Base-by-base conservation (phyloP, 2,888 invertebrate species). In the Agrilus mali region DNA sequence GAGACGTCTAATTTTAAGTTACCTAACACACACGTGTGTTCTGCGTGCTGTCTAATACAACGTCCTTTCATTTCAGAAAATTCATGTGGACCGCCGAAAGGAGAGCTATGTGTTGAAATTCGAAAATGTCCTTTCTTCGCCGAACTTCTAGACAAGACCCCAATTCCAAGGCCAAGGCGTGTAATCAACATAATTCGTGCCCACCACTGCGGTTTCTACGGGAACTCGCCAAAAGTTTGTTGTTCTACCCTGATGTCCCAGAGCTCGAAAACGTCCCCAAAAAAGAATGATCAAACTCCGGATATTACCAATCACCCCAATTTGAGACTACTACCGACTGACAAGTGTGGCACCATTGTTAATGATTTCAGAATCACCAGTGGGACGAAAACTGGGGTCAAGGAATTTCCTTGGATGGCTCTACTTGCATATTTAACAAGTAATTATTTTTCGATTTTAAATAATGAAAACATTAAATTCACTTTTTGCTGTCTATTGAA, bases 331-430 rank as follows among this genome's bases (percentile, higher is more conserved):
- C 22, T 44, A 15, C 41, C 44, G 1, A 6, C 27, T 3, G 27
- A 27, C 10, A 53, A 60, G 1, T 85, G 85, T 54, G 85, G 85
- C 0, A 61, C 61, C 0, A 63, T 75, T n/a, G 66, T 68, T 3
- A 62, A 66, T 7, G 68, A 72, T 36, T 52, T 47, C 6, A 73
- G 75, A 53, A 75, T 86, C 38, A 65, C 74, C 32, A 72, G 74
- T 3, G 86, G 85, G 0, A 70, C 73, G 16, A 65, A 68, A 45
- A 76, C 83, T 0, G 61, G 60, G 1, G 59, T 81, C 2, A 73
- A 69, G 22, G 80, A 85, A 53, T 82, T 75, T 65, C 86, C 85
- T 0, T 86, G 85, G 85, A 80, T 86, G 82, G 82, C 78, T 1
- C 63, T 85, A 3, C 61, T 86, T 15, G 74, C 75, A 2, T 86